Evolutionary conservation across 2,888 invertebrate genomes (phyloP).

Genomic region (Cepaea hortensis): DNA sequence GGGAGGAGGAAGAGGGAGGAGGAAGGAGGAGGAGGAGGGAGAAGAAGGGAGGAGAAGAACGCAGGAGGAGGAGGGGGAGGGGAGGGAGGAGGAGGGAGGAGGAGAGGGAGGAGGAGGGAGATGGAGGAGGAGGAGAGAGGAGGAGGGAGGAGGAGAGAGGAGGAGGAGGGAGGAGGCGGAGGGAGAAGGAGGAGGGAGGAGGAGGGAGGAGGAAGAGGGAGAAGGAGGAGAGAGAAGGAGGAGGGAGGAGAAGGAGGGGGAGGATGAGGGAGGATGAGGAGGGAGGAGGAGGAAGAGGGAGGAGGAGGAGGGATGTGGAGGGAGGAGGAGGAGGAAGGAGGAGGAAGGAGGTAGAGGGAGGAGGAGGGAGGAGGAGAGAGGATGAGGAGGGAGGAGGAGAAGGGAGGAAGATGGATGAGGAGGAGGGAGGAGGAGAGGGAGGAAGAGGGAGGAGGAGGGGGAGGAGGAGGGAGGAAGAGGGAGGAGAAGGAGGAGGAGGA

Average conservation of each 20-base stretch:
- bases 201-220: not conserved
- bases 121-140: not conserved
- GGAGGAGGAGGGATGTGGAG: too few relatives aligned
- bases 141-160: not conserved
- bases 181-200: constrained; percentile 3
- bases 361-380: too few relatives aligned
- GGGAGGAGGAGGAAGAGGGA: too few relatives aligned
- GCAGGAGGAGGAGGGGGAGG: not conserved
- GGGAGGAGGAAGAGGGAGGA: not conserved
- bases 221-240: not conserved
- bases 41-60: not conserved
- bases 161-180: too few relatives aligned
- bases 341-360: not conserved
- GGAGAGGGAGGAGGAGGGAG: not conserved
- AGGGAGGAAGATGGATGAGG: too few relatives aligned
- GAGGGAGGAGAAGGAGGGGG: not conserved
- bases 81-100: not conserved
- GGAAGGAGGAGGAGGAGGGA: not conserved
- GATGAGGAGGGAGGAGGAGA: too few relatives aligned
- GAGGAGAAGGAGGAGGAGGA: not conserved
- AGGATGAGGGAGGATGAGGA: too few relatives aligned
- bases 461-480: not conserved
- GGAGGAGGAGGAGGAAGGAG: not conserved
- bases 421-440: too few relatives aligned
- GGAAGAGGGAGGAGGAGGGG: too few relatives aligned